These are phyloP conservation scores for Aptenodytes patagonicus DNA, from an alignment of 2,113 vertebrate genomes.

Conservation along the genomic window DNA sequence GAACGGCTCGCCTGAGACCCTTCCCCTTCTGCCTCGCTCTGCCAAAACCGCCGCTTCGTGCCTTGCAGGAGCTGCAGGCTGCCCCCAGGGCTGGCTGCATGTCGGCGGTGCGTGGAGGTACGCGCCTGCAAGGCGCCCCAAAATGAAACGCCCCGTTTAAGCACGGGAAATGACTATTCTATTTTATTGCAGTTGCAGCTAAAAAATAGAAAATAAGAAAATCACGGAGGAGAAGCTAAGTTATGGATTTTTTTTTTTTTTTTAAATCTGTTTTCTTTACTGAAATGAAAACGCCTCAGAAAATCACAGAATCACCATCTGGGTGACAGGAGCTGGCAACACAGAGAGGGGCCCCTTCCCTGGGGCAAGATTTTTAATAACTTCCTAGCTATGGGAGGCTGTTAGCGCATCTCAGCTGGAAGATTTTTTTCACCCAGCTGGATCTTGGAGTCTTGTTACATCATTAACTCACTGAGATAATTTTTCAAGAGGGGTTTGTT, in stretches of 20 bases:
- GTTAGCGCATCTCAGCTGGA: conserved; percentile 8
- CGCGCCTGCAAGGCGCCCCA: accelerated
- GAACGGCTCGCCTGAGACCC: accelerated
- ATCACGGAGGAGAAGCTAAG: not conserved
- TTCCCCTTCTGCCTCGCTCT: no score
- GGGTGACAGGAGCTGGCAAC: not conserved
- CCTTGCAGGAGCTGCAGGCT: not conserved
- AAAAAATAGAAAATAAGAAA: not conserved
- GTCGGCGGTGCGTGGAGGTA: accelerated
- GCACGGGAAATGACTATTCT: accelerated
- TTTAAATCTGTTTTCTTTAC: not conserved
- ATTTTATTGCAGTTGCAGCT: not conserved
- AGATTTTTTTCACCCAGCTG: conserved; percentile 10
- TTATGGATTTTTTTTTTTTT: no score
- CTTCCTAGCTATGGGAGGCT: not conserved
- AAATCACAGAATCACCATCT: not conserved
- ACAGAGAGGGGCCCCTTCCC: not conserved
- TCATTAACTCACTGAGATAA: conserved; percentile 13
- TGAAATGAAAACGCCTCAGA: not conserved
- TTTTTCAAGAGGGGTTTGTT: not conserved
- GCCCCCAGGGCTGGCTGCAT: not conserved
- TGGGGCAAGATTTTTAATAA: conserved; percentile 23
- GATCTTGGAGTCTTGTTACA: conserved; percentile 17
- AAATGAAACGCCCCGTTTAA: accelerated
- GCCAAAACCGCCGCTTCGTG: accelerated